Evolutionary conservation across 1,140 invertebrate genomes (phyloP), one percentile per base, ranked within the genome.

Genomic region (Drosophila azteca): DNA sequence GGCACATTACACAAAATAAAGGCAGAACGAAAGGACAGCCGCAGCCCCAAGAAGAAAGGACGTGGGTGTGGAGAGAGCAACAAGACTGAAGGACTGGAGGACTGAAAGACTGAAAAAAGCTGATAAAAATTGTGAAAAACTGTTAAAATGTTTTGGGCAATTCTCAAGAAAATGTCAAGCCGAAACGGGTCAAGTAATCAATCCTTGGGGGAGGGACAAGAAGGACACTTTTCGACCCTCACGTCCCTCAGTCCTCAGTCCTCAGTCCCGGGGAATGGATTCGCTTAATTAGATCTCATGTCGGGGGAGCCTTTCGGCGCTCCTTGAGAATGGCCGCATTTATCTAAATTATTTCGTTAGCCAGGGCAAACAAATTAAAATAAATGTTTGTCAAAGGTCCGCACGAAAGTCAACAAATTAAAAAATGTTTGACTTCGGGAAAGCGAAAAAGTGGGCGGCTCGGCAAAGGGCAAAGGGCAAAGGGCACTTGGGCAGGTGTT

Each of bases 291-390:
- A 77, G 80, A 64, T 77, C 24, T 20, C 57, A 24, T 61, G 57
- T 44, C 26, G 17, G 50, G 17, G 35, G n/a, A 45, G 51, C 49
- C 35, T 67, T 39, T 67, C 11, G 45, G 11, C 17, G 20, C 24
- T 44, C 39, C 52, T 20, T 29, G 45, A 64, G 63, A 55, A 44
- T 57, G 62, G 48, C 29, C 45, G 51, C 60, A 84, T 84, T 85
- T 68, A 84, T 84, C 77, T 79, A 84, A 84, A 84, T 84, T 84
- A 84, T 84, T 84, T 84, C 55, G 80, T 79, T 72, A 76, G 76
- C 62, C 58, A 31, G 61, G 63, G 52, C 77, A 84, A 84, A 80
- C 72, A 83, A 83, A 83, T 77, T 84, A 84, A 76, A 83, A 83
- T 72, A 76, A 83, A 83, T 83, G 70, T 82, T 83, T 77, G 82